A percentile compares a stretch with the other conserved stretches of the same genome.
These are phyloP conservation scores for Pegea sp. DNA, from an alignment of 23 tunicate genomes.

Conservation along the genomic window DNA sequence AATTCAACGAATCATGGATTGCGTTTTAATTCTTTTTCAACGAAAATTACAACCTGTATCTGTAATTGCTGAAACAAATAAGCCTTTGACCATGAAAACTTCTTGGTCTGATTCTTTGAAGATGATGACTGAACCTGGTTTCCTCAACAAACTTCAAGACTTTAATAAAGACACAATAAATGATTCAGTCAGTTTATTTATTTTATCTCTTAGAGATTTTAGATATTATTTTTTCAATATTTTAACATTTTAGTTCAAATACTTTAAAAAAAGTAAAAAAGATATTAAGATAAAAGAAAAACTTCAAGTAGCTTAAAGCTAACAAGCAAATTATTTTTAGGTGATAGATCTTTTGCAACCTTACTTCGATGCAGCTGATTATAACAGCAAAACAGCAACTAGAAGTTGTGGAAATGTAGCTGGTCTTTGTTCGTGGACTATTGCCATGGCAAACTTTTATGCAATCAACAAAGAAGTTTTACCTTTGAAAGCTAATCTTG, in stretches of 20 bases:
- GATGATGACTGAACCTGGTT: conserved; percentile 83
- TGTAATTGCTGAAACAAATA: conserved; percentile 25
- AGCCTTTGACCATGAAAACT: conserved; percentile 28
- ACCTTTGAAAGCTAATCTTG: conserved; percentile 83
- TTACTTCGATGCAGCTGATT: conserved; percentile 80
- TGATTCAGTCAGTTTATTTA: conserved; percentile 28
- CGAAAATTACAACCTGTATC: conserved; percentile 43
- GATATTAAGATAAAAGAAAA: no score
- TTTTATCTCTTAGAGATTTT: no score
- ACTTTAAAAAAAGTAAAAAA: no score
- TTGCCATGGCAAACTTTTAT: conserved; percentile 91
- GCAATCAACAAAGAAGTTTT: conserved; percentile 89
- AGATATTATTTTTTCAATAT: no score
- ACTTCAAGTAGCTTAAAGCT: no score
- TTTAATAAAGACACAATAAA: conserved; percentile 85
- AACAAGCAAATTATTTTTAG: conserved; percentile 6
- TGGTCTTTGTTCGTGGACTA: conserved; percentile 87
- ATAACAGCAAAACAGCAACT: conserved; percentile 67
- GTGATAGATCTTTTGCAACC: conserved; percentile 80
- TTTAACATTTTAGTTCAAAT: no score
- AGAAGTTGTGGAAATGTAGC: conserved; percentile 88
- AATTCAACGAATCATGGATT: conserved; percentile 82
- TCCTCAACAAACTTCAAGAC: conserved; percentile 63
- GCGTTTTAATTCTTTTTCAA: conserved; percentile 69
- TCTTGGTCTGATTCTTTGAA: conserved; percentile 75